Evolutionary conservation across 1,140 invertebrate species (phyloP), one percentile per base, ranked within the genome.

Genomic region (Zophobas atratus): DNA sequence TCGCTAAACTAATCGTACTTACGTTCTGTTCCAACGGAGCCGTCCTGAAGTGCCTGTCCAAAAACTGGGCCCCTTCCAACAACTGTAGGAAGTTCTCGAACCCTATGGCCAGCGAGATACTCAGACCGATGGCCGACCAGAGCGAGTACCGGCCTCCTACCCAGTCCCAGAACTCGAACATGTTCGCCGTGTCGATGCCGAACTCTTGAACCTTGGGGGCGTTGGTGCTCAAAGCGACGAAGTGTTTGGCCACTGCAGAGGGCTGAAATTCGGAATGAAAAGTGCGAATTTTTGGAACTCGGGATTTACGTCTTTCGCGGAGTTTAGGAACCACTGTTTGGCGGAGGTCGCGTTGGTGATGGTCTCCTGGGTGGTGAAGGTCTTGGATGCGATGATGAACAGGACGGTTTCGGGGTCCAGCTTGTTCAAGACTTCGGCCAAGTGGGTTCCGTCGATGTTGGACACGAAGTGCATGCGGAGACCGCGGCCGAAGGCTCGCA

Each of bases 101-200:
- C 36, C 98, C 98, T 87, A 99, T 94, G 76, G 95, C 93, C 4
- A 99, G 88, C 36, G 94, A 95, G 87, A 99, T 99, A 1, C 98
- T 98, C 3, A 99, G 88, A 53, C 99, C 98, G 88, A 99, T 99
- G 2, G 98, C 98, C 0, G 98, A 99, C 98, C 98, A 99, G 0
- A 99, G 88, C 0, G 98, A 99, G 86, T 98, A 99, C 85, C 98
- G 92, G 81, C 98, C 99, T 60, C 98, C 99, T 76, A 99, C 98
- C 97, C 98, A 99, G 88, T 99, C 98, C 98, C 99, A 99, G 87
- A 99, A 99, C 57, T 94, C 97, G 90, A 99, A 99, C 97, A 99
- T 99, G 85, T 99, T 99, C 75, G 94, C 93, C 80, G 96, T 91
- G 87, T 98, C 94, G 82, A 99, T 99, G 34, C 99, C 99, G 89